A percentile compares a stretch with the other conserved stretches of the same genome.
phyloP scores from a whole-genome alignment of 2,797 vertebrate species.

The Chelon auratus region DNA sequence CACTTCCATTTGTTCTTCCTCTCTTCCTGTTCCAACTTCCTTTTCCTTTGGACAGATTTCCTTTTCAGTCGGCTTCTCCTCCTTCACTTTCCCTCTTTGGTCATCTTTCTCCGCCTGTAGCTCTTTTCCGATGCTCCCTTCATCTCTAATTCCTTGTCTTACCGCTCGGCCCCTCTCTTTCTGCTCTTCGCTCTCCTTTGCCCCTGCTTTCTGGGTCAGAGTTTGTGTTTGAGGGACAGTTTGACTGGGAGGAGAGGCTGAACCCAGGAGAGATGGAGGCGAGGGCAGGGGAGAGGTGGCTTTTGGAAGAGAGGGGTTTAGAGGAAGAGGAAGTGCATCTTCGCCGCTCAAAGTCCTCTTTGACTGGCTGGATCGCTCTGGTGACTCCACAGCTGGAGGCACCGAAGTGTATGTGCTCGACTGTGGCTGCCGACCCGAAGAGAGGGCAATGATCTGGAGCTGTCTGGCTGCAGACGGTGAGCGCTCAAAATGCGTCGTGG shows the following conservation, averaged over 20 bases:
- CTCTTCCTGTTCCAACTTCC: not conserved
- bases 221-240: conserved; percentile 69
- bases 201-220: conserved; percentile 40
- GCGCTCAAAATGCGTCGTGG: conserved; percentile 82
- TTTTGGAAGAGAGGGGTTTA: conserved; percentile 70
- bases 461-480: conserved; percentile 84
- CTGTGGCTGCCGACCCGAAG: conserved; percentile 89
- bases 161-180: conserved; percentile 17
- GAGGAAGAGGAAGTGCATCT: conserved; percentile 68
- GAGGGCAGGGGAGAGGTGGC: conserved; percentile 82
- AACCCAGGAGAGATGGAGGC: conserved; percentile 77
- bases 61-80: conserved; percentile 24
- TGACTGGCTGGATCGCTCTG: conserved; percentile 77
- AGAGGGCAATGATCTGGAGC: conserved; percentile 90
- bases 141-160: conserved; percentile 5
- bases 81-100: conserved; percentile 56
- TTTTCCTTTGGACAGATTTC: conserved; percentile 11
- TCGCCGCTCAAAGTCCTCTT: conserved; percentile 72
- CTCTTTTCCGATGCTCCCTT: conserved; percentile 23
- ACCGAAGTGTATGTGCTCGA: conserved; percentile 82
- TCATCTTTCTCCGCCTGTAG: conserved; percentile 39
- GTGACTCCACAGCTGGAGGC: conserved; percentile 73
- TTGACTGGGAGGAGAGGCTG: conserved; percentile 73
- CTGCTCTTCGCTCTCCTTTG: conserved; percentile 38
- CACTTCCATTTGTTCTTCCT: conserved; percentile 56